A percentile compares a stretch with the other conserved stretches of the same genome.
Conservation (phyloP, 1,140 invertebrate species). For the Meloidogyne chitwoodi region DNA sequence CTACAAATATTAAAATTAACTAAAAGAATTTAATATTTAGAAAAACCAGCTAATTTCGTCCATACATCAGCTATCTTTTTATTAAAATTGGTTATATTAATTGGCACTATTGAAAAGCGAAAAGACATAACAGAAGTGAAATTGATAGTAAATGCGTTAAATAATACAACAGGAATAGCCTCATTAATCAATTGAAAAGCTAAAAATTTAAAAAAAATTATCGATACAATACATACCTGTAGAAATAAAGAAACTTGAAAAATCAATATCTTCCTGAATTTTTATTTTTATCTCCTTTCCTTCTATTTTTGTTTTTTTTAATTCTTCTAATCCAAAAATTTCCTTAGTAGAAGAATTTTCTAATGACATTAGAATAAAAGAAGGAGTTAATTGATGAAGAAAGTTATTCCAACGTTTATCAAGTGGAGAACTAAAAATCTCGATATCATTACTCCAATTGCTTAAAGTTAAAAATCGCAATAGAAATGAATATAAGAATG, state of each 20-base stretch:
- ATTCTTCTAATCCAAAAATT: not conserved
- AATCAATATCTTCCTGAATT: conserved; percentile 36
- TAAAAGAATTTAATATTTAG: not conserved
- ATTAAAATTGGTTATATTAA: conserved; percentile 24
- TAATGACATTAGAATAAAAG: conserved; percentile 51
- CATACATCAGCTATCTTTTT: conserved; percentile 36
- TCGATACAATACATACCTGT: conserved; percentile 26
- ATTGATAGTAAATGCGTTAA: conserved; percentile 45
- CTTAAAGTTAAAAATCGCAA: conserved; percentile 29
- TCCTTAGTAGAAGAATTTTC: conserved; percentile 33
- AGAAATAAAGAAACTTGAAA: conserved; percentile 35
- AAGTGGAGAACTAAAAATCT: conserved; percentile 45
- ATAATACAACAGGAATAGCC: conserved; percentile 49
- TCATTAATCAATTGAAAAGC: conserved; percentile 41
- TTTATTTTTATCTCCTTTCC: conserved; percentile 11
- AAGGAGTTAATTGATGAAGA: conserved; percentile 53
- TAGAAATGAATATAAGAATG: conserved; percentile 46
- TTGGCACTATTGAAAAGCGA: conserved; percentile 30
- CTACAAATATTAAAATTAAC: not conserved
- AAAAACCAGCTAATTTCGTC: conserved; percentile 6
- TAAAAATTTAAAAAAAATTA: conserved; percentile 37
- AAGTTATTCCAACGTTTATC: conserved; percentile 50
- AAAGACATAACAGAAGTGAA: conserved; percentile 47
- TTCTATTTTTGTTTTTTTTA: not conserved
- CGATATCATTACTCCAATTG: conserved; percentile 37